Evolutionary conservation across 2,113 vertebrate species (phyloP).

Genomic region (Oplegnathus fasciatus): DNA sequence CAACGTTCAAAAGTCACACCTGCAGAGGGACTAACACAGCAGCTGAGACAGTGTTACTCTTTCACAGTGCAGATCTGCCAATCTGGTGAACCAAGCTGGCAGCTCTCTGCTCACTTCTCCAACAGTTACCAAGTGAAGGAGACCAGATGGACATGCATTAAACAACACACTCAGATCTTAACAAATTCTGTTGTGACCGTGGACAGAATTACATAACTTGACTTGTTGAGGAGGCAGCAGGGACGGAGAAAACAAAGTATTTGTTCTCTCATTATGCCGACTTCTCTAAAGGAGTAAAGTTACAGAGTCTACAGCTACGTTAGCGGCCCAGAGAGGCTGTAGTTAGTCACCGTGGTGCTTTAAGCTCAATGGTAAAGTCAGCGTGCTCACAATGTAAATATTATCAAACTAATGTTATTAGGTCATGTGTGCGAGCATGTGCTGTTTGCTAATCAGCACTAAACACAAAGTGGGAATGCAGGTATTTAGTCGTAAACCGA

Average conservation of each 20-base stretch:
- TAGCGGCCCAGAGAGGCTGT: neutral
- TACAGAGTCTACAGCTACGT: neutral
- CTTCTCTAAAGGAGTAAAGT: neutral
- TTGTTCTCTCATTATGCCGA: too few relatives aligned
- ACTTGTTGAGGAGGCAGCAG: neutral
- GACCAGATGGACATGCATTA: slow-evolving; percentile 46
- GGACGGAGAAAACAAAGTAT: neutral
- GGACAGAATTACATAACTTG: neutral
- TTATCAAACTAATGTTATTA: neutral
- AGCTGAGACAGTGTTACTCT: slow-evolving; percentile 1
- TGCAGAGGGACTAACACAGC: neutral
- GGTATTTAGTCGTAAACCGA: too few relatives aligned
- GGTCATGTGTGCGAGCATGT: neutral
- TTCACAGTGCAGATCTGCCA: neutral
- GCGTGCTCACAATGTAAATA: neutral
- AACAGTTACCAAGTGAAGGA: neutral
- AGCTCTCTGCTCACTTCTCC: slow-evolving; percentile 24
- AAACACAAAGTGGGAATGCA: neutral
- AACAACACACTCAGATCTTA: neutral
- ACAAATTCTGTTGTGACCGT: neutral
- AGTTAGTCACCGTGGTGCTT: neutral
- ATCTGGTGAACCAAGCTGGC: neutral
- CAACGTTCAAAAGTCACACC: neutral
- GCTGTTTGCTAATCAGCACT: neutral
- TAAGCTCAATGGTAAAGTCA: too few relatives aligned